These are phyloP conservation scores for Elmis aenea DNA, from an alignment of 2,888 invertebrate species.

Conservation along the genomic window DNA sequence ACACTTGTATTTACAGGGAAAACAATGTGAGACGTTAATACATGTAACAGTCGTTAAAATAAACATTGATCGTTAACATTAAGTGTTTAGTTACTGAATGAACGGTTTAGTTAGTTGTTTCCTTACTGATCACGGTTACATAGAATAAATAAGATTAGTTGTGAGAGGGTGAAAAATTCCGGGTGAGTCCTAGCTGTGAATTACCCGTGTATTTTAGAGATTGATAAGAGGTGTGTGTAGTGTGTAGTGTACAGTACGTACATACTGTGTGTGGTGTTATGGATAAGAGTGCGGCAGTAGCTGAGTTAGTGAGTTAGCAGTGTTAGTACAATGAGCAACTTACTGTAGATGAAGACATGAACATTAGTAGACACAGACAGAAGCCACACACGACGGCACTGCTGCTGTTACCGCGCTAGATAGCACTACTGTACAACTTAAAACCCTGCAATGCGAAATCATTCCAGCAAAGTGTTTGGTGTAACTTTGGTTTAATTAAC, in stretches of 20 bases:
- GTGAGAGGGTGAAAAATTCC: too few relatives aligned
- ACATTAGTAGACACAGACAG: constrained; percentile 48
- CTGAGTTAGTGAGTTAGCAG: constrained; percentile 21
- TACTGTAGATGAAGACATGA: constrained; percentile 44
- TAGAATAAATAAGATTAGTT: too few relatives aligned
- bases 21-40: too few relatives aligned
- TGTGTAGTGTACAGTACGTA: constrained; percentile 5
- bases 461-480: constrained; percentile 36
- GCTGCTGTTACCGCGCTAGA: constrained; percentile 30
- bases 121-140: too few relatives aligned
- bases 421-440: constrained; percentile 14
- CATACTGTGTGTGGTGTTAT: constrained; percentile 8
- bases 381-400: constrained; percentile 41
- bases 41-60: too few relatives aligned
- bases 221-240: background rate
- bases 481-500: constrained; percentile 48
- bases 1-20: too few relatives aligned
- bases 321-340: constrained; percentile 43
- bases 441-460: constrained; percentile 27
- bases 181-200: too few relatives aligned
- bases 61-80: constrained; percentile 12
- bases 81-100: too few relatives aligned
- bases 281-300: constrained; percentile 8
- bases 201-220: too few relatives aligned
- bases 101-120: too few relatives aligned